Percentiles rank a stretch among this genome's conserved stretches.
These are phyloP conservation scores for Orchestes rusci DNA, from an alignment of 2,888 invertebrate genomes.

Conservation along the genomic window DNA sequence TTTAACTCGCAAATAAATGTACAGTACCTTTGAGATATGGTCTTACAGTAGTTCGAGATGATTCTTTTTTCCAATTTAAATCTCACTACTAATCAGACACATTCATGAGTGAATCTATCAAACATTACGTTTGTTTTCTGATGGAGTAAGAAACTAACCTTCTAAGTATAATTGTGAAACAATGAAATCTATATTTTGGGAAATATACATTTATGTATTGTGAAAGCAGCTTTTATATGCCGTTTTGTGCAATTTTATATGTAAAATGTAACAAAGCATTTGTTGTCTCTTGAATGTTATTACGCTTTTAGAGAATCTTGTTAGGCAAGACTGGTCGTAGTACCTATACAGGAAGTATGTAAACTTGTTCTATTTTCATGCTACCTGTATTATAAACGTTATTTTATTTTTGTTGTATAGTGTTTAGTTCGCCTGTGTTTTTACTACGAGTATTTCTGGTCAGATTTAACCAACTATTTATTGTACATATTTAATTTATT, in stretches of 20 bases:
- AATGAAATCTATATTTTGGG: conserved; percentile 21
- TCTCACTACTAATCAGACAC: no score
- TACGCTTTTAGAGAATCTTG: conserved; percentile 14
- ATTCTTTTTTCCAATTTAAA: no score
- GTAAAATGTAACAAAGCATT: conserved; percentile 6
- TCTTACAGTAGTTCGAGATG: no score
- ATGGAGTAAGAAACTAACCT: no score
- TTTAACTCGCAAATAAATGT: conserved; percentile 1
- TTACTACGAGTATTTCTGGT: conserved; percentile 45
- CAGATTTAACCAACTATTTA: conserved; percentile 37
- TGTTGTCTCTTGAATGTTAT: conserved; percentile 7
- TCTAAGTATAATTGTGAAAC: no score
- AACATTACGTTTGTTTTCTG: no score
- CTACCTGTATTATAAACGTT: neutral
- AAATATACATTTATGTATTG: conserved; percentile 17
- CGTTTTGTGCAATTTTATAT: conserved; percentile 20
- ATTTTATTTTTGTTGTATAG: conserved; percentile 31
- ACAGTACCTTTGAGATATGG: no score
- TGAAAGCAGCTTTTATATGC: conserved; percentile 19
- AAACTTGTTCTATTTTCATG: neutral
- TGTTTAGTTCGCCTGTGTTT: conserved; percentile 35
- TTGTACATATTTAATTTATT: conserved; percentile 41
- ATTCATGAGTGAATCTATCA: no score
- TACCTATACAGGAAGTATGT: neutral
- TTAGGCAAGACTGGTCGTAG: conserved; percentile 9